Base-by-base conservation (phyloP, 2,797 vertebrate species). In the Poliocrania exsul region DNA sequence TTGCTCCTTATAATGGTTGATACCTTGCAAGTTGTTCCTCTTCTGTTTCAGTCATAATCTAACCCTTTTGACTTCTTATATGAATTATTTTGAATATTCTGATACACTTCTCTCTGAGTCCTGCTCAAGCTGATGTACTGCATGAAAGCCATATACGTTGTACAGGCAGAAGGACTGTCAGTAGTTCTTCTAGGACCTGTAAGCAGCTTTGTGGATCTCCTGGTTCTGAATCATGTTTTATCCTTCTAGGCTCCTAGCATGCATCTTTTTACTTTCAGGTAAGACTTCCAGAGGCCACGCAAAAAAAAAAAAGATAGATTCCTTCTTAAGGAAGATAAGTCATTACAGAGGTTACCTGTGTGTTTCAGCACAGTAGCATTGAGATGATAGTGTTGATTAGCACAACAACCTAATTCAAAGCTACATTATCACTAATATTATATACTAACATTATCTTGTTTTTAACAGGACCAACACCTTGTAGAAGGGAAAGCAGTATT, bases 401-500 rank as follows among this genome's bases (percentile, higher is more conserved):
- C 35, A 16, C 17, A 49, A 38, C 37, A 19, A 53, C 6, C 0
- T 66, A 40, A 53, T 53, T 61, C 12, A 46, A 80, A 66, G 3
- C 31, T 70, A 9, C 13, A 10, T 69, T 78, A n/a, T 24, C 1
- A 2, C 31, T 42, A 62, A 47, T 72, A 46, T 49, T 62, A 29
- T n/a, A 28, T 60, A 29, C 2, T 60, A 25, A 26, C 1, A 16
- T 40, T 28, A 9, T 54, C 14, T 46, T 81, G 7, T 12, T 64
- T 71, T 81, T 74, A 44, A 69, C 9, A 61, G 33, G 31, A 10
- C 7, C 17, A 77, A 65, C 72, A 10, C 13, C 37, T 56, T 40
- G n/a, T 40, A 35, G 54, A 61, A 60, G 9, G 7, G 28, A 16
- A 83, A 37, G 6, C 0, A 0, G 4, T 53, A 26, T 10, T n/a